Conservation (phyloP, 2,888 invertebrate genomes). For the Crossocerus cetratus region DNA sequence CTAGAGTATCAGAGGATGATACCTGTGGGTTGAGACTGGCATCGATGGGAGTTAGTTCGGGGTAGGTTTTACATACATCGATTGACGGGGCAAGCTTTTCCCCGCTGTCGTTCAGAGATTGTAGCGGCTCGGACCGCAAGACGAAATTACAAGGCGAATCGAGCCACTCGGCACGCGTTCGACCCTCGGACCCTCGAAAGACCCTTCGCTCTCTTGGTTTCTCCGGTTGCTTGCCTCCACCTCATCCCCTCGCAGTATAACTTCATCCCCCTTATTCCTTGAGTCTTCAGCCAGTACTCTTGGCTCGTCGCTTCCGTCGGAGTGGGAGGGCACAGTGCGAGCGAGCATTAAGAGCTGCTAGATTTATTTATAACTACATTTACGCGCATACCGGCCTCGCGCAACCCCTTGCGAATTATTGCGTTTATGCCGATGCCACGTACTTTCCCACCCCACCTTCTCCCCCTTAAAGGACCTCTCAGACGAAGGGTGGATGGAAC, state of each 20-base stretch:
- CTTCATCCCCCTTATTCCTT: slow-evolving; percentile 2
- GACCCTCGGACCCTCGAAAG: slow-evolving; percentile 29
- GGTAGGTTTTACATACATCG: too few relatives aligned
- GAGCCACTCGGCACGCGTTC: slow-evolving; percentile 41
- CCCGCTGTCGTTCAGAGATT: slow-evolving; percentile 1
- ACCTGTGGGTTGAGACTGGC: too few relatives aligned
- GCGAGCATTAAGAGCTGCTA: slow-evolving; percentile 76
- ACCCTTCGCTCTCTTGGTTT: slow-evolving; percentile 28
- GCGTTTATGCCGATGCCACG: slow-evolving; percentile 67
- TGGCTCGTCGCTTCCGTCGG: slow-evolving; percentile 47
- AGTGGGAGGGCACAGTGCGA: slow-evolving; percentile 63
- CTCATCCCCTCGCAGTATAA: slow-evolving; percentile 33
- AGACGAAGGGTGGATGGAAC: neutral
- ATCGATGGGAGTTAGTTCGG: too few relatives aligned
- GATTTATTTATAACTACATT: slow-evolving; percentile 78
- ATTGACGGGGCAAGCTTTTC: neutral
- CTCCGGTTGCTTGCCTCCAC: slow-evolving; percentile 15
- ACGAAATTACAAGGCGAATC: slow-evolving; percentile 10
- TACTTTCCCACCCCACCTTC: neutral
- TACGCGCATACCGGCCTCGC: slow-evolving; percentile 74
- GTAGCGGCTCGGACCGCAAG: neutral
- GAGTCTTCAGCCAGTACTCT: slow-evolving; percentile 5
- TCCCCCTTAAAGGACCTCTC: neutral
- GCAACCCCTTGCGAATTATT: slow-evolving; percentile 70
- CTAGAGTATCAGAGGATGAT: too few relatives aligned